Conservation (phyloP, 1,140 invertebrate genomes). For the Trissolcus basalis region DNA sequence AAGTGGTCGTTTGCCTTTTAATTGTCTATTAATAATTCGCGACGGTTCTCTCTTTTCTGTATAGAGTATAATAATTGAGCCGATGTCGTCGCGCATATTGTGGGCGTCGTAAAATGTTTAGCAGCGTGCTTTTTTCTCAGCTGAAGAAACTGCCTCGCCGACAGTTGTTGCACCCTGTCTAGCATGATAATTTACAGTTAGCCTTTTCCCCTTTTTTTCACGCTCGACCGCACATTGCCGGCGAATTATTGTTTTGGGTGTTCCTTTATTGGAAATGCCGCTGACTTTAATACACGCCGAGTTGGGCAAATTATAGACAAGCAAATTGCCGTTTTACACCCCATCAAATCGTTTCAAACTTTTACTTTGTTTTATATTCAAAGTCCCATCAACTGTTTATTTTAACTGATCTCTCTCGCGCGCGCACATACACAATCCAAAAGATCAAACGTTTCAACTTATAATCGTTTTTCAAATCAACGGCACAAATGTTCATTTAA, state of each 20-base stretch:
- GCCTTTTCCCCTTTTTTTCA: conserved; percentile 16
- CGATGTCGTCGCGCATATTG: background rate
- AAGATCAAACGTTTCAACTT: too few species aligned
- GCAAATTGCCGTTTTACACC: conserved; percentile 3
- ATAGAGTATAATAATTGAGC: background rate
- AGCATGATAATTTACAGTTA: conserved; percentile 36
- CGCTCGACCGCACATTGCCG: conserved; percentile 23
- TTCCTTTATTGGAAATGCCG: conserved; percentile 26
- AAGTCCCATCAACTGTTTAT: too few species aligned
- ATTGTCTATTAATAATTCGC: conserved; percentile 7
- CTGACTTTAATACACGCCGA: conserved; percentile 20
- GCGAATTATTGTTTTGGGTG: conserved; percentile 27
- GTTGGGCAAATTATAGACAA: conserved; percentile 18
- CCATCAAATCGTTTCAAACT: background rate
- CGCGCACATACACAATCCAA: too few species aligned
- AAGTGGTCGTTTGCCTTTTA: conserved; percentile 11
- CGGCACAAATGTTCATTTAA: too few species aligned
- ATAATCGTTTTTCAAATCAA: too few species aligned
- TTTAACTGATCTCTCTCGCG: too few species aligned
- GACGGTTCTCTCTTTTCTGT: background rate
- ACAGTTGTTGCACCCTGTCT: conserved; percentile 44
- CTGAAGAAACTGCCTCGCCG: conserved; percentile 9
- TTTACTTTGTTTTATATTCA: too few species aligned
- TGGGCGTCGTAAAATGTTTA: conserved; percentile 41
- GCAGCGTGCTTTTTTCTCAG: conserved; percentile 44